Conservation (phyloP, 2,797 vertebrate species). For the Pteropus rufus region DNA sequence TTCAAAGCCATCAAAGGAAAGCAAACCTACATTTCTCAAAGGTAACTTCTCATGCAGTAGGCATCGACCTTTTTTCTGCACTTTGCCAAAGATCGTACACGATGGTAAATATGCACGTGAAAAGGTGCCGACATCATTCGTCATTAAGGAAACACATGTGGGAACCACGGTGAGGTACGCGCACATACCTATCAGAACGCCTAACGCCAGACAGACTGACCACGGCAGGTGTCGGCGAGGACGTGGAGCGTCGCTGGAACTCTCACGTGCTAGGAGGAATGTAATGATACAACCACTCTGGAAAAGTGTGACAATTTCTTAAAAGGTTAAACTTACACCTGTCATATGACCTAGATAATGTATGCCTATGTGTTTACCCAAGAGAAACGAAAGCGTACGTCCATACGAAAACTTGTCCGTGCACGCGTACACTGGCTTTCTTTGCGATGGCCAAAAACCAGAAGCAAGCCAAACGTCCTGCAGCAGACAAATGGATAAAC, state of each 20-base stretch:
- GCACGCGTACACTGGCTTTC: neutral
- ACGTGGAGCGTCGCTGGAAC: no score
- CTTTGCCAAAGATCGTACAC: neutral
- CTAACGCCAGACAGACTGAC: neutral
- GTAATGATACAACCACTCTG: neutral
- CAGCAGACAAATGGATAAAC: neutral
- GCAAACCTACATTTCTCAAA: neutral
- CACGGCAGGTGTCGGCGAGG: fast-evolving
- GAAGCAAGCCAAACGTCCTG: neutral
- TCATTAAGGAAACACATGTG: neutral
- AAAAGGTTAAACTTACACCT: neutral
- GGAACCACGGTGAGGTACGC: neutral
- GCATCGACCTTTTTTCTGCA: neutral
- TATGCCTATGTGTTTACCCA: neutral
- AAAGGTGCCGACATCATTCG: neutral
- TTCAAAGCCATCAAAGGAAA: neutral
- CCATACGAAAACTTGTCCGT: neutral
- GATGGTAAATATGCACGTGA: neutral
- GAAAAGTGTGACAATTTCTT: neutral
- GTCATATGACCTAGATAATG: neutral
- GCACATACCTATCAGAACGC: neutral
- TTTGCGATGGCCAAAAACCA: neutral
- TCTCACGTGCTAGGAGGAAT: neutral
- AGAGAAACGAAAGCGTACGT: neutral
- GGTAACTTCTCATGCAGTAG: neutral